Percentiles rank a stretch among this genome's conserved stretches.
Conservation (phyloP, 1,140 invertebrate genomes). For the Choristoneura fumiferana region DNA sequence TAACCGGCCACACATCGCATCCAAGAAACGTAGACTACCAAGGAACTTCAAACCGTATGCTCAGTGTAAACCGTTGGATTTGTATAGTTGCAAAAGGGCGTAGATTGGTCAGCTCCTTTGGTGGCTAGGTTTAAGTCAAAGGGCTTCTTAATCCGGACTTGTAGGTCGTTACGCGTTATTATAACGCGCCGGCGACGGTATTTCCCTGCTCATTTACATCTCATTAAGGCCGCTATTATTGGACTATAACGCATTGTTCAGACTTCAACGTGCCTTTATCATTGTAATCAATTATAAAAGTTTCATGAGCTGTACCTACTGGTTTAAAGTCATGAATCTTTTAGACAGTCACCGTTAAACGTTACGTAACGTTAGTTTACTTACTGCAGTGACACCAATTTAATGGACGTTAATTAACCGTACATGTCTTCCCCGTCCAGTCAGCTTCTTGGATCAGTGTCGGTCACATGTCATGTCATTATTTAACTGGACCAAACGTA, state of each 20-base stretch:
- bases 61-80: constrained; percentile 28
- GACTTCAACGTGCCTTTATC: constrained; percentile 28
- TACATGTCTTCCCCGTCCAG: constrained; percentile 34
- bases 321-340: constrained; percentile 25
- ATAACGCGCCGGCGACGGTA: constrained; percentile 69
- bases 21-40: constrained; percentile 36
- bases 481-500: constrained; percentile 65
- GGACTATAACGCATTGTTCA: constrained; percentile 47
- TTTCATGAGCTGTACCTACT: not conserved
- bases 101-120: constrained; percentile 51
- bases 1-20: constrained; percentile 57
- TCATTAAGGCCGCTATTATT: constrained; percentile 75
- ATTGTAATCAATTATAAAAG: constrained; percentile 1
- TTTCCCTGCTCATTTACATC: constrained; percentile 77
- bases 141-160: constrained; percentile 77
- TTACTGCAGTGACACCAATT: too few species aligned
- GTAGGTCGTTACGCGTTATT: constrained; percentile 78
- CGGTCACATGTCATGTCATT: constrained; percentile 54
- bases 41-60: constrained; percentile 33
- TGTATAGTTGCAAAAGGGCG: constrained; percentile 19
- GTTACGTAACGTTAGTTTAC: not conserved
- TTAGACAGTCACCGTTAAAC: too few species aligned
- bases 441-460: constrained; percentile 29
- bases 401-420: too few species aligned
- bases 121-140: constrained; percentile 71